These are phyloP conservation scores for Rhinoderma darwinii DNA, from an alignment of 2,113 vertebrate species.

Conservation along the genomic window DNA sequence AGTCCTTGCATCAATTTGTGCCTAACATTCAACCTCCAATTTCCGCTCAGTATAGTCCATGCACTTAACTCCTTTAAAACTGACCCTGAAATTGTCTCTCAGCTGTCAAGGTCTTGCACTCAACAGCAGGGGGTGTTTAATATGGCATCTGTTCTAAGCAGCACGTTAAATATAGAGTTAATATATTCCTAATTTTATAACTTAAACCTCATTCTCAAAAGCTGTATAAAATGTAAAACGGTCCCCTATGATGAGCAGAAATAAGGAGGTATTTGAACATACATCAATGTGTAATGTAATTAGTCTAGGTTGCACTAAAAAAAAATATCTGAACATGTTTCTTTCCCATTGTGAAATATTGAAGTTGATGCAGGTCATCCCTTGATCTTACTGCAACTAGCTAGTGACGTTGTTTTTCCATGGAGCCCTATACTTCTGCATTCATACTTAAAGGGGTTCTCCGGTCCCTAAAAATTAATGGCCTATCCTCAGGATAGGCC, in stretches of 20 bases:
- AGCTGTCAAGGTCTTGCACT: slow-evolving; percentile 4
- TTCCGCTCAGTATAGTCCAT: background rate
- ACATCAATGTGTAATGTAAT: background rate
- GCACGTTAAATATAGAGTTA: background rate
- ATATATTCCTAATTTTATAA: background rate
- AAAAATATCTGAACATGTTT: too few species aligned
- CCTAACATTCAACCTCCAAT: background rate
- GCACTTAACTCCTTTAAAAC: background rate
- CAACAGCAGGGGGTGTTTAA: background rate
- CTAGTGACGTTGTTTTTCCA: too few species aligned
- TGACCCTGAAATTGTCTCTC: background rate
- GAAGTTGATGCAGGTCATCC: too few species aligned
- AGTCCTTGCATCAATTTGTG: background rate
- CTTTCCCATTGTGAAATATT: too few species aligned
- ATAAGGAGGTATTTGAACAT: background rate
- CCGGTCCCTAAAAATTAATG: too few species aligned
- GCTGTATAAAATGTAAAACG: background rate
- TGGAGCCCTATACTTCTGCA: too few species aligned
- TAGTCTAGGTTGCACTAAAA: too few species aligned
- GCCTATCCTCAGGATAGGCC: too few species aligned
- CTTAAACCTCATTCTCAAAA: background rate
- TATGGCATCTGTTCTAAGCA: background rate
- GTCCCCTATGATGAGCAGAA: too few species aligned
- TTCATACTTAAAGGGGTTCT: too few species aligned
- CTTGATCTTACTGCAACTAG: too few species aligned